These are phyloP conservation scores for Drosophila repletoides DNA, from an alignment of 1,140 invertebrate genomes.

Conservation along the genomic window DNA sequence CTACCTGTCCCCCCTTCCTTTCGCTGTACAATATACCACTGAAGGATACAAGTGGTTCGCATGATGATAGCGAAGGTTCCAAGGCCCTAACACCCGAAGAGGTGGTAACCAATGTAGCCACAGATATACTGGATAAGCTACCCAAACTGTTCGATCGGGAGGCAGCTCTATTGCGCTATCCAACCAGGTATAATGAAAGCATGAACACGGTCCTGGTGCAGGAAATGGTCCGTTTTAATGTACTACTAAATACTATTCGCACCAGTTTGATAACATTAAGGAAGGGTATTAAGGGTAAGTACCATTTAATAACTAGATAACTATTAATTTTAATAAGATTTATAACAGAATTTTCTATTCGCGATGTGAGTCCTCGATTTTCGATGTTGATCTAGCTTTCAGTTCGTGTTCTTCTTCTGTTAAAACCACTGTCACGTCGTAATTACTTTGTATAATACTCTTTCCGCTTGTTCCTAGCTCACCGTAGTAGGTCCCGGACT, in stretches of 20 bases:
- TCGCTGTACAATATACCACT: constrained; percentile 53
- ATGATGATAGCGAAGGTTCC: constrained; percentile 64
- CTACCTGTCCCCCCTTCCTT: constrained; percentile 74
- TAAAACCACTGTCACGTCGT: not conserved
- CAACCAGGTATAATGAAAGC: constrained; percentile 91
- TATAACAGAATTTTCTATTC: constrained; percentile 18
- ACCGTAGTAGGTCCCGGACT: no score
- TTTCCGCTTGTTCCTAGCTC: no score
- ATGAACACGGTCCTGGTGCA: constrained; percentile 91
- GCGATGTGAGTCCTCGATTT: not conserved
- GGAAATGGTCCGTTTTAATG: constrained; percentile 96
- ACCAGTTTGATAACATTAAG: constrained; percentile 90
- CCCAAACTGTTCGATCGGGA: constrained; percentile 89
- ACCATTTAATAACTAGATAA: not conserved
- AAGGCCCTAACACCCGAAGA: constrained; percentile 85
- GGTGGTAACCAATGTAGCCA: constrained; percentile 87
- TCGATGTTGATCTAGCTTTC: no score
- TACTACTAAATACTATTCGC: constrained; percentile 88
- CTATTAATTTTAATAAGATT: constrained; percentile 27
- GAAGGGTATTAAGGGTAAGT: constrained; percentile 93
- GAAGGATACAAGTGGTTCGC: constrained; percentile 81
- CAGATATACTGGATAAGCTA: constrained; percentile 88
- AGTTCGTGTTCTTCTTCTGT: not conserved
- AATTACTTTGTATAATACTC: no score
- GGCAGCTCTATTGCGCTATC: constrained; percentile 87